phyloP scores from a whole-genome alignment of 92 coral and sea anemone genomes.

The Parazoanthus atlanticus region DNA sequence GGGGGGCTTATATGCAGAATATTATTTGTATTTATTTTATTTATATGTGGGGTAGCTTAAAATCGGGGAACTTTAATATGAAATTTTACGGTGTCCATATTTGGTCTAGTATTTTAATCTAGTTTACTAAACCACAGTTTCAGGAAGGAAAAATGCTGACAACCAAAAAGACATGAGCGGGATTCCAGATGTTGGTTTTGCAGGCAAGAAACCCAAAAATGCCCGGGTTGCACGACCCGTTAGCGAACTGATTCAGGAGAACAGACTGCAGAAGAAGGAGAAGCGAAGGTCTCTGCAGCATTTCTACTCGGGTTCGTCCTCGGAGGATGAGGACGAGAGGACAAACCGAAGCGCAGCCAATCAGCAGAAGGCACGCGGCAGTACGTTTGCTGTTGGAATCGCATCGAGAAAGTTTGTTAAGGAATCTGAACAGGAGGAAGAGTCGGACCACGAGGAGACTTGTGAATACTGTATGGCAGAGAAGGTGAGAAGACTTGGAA shows the following conservation, averaged over 20 bases:
- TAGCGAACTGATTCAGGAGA: slow-evolving; percentile 80
- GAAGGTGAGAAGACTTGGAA: slow-evolving; percentile 61
- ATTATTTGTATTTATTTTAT: too few species aligned
- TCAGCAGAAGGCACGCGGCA: slow-evolving; percentile 55
- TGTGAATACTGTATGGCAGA: slow-evolving; percentile 99
- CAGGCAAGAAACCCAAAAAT: slow-evolving; percentile 61
- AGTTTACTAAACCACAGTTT: slow-evolving; percentile 49
- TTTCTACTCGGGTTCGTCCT: slow-evolving; percentile 77
- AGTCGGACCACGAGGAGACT: slow-evolving; percentile 87
- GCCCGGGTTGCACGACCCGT: slow-evolving; percentile 66
- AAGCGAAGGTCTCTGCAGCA: slow-evolving; percentile 80
- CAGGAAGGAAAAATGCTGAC: slow-evolving; percentile 65
- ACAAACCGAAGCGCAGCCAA: slow-evolving; percentile 67
- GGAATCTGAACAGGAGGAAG: slow-evolving; percentile 63
- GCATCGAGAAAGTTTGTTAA: slow-evolving; percentile 72
- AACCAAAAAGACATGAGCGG: slow-evolving; percentile 29
- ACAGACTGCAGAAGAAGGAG: slow-evolving; percentile 67
- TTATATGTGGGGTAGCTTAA: too few species aligned
- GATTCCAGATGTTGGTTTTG: slow-evolving; percentile 77
- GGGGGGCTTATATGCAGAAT: too few species aligned
- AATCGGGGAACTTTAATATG: too few species aligned
- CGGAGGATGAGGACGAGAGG: slow-evolving; percentile 93
- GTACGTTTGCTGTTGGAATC: slow-evolving; percentile 93
- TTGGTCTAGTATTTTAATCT: neutral
- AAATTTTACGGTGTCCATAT: too few species aligned